These are phyloP conservation scores for Gasteruption jaculator DNA, from an alignment of 2,888 invertebrate species.

Conservation along the genomic window DNA sequence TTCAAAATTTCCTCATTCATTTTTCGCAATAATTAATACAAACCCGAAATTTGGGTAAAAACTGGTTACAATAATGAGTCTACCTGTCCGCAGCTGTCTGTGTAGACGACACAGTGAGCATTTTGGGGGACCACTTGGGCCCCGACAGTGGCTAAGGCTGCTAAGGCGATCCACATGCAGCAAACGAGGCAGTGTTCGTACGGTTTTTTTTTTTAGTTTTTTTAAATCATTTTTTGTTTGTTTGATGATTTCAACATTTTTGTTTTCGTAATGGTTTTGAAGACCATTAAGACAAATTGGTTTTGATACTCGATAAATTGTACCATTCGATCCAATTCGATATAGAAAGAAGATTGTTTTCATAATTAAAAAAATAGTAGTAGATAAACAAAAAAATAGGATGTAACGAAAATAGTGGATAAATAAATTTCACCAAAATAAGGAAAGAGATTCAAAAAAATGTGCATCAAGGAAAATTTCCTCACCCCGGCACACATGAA, in stretches of 20 bases:
- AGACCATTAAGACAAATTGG: too few species aligned
- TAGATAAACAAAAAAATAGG: too few species aligned
- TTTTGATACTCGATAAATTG: conserved; percentile 28
- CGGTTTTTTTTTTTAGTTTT: conserved; percentile 39
- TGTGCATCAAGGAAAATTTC: too few species aligned
- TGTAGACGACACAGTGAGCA: conserved; percentile 92
- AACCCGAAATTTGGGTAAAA: conserved; percentile 47
- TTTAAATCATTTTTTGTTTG: conserved; percentile 25
- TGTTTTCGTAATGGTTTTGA: too few species aligned
- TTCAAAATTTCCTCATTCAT: too few species aligned
- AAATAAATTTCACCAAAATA: too few species aligned
- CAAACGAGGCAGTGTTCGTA: conserved; percentile 55
- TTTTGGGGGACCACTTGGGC: conserved; percentile 73
- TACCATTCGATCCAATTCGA: conserved; percentile 48
- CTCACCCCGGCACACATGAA: too few species aligned
- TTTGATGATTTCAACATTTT: conserved; percentile 27
- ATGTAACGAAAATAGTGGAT: conserved; percentile 48
- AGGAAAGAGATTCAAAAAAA: too few species aligned
- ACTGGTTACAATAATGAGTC: conserved; percentile 53
- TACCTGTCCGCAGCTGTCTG: conserved; percentile 96
- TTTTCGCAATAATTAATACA: too few species aligned
- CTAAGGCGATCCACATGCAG: conserved; percentile 58
- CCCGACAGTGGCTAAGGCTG: conserved; percentile 59
- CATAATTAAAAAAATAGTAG: too few species aligned
- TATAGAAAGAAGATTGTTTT: too few species aligned